Percentiles rank a stretch among this genome's conserved stretches.
phyloP scores from a whole-genome alignment of 2,113 vertebrate genomes.

The human (Homo sapiens) region GRCh38 chr3:28593001-28593500 shows the following conservation, averaged over 20 bases:
- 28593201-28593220: not conserved
- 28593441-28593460: not conserved
- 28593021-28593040: not conserved
- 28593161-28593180: not conserved
- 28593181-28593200: not conserved
- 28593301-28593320: slow-evolving; percentile 4
- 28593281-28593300: not conserved
- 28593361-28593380: not conserved
- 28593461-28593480: not conserved
- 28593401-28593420: not conserved
- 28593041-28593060: not conserved
- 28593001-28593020: not conserved
- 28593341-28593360: not conserved
- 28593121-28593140: not conserved
- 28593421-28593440: not conserved
- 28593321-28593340: not conserved
- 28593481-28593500: not conserved
- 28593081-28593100: not conserved
- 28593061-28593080: not conserved
- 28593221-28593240: not conserved
- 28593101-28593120: not conserved
- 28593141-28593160: not conserved
- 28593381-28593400: not conserved
- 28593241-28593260: not conserved
- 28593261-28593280: not conserved